Percentiles rank a stretch among this genome's conserved stretches.
phyloP scores from a whole-genome alignment of 1,140 invertebrate genomes.

The Drosophila guanche region DNA sequence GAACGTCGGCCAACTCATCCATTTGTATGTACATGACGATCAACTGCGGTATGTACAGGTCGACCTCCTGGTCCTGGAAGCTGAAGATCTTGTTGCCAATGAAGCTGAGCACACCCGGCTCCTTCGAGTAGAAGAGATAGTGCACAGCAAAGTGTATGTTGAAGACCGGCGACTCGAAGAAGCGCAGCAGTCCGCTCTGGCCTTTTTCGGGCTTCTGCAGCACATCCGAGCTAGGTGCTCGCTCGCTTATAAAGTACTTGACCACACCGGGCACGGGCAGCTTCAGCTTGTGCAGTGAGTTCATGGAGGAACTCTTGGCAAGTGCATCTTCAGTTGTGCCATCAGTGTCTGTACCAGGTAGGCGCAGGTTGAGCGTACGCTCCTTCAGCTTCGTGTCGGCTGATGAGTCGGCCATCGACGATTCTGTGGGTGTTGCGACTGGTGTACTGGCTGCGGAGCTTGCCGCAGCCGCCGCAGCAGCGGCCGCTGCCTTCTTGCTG shows the following conservation, averaged over 20 bases:
- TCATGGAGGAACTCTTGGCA: slow-evolving; percentile 71
- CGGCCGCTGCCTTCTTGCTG: slow-evolving; percentile 74
- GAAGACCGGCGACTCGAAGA: slow-evolving; percentile 98
- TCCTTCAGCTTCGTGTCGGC: slow-evolving; percentile 50
- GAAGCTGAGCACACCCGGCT: slow-evolving; percentile 97
- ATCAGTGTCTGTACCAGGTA: slow-evolving; percentile 57
- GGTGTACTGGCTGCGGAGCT: slow-evolving; percentile 46
- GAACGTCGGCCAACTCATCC: slow-evolving; percentile 96
- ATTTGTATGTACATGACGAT: slow-evolving; percentile 99
- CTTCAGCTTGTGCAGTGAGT: slow-evolving; percentile 76
- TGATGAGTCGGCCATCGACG: neutral
- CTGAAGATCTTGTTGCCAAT: slow-evolving; percentile 98
- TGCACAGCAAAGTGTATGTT: slow-evolving; percentile 99
- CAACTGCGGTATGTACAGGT: slow-evolving; percentile 98
- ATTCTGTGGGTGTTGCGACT: slow-evolving; percentile 47
- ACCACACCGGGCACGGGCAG: slow-evolving; percentile 81
- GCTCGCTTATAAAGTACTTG: slow-evolving; percentile 81
- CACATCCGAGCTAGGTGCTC: slow-evolving; percentile 36
- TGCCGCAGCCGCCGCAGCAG: slow-evolving; percentile 65
- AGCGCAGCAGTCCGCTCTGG: slow-evolving; percentile 89
- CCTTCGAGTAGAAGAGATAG: slow-evolving; percentile 99
- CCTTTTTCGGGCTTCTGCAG: slow-evolving; percentile 79
- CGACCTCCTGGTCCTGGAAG: slow-evolving; percentile 95
- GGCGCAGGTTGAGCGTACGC: slow-evolving; percentile 67
- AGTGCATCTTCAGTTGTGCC: slow-evolving; percentile 27